These are phyloP conservation scores for Drosophila suboccidentalis DNA, from an alignment of 2,888 invertebrate genomes.

Conservation along the genomic window DNA sequence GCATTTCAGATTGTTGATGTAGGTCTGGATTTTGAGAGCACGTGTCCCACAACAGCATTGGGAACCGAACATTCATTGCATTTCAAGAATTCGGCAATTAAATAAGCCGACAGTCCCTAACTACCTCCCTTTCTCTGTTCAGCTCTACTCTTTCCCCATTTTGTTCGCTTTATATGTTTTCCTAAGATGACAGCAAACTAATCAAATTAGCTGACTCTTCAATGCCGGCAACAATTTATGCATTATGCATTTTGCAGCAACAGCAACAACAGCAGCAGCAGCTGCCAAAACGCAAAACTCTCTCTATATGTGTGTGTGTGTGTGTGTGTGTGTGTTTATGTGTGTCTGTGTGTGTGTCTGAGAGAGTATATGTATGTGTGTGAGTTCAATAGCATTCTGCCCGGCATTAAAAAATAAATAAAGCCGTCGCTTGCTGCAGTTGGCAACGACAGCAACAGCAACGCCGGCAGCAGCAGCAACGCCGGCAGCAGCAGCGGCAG, in stretches of 20 bases:
- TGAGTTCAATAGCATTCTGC: constrained; percentile 78
- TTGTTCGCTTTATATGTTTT: constrained; percentile 29
- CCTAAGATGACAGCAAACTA: constrained; percentile 56
- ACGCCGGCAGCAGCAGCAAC: constrained; percentile 16
- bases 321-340: constrained; percentile 9
- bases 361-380: constrained; percentile 34
- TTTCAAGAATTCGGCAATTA: constrained; percentile 31
- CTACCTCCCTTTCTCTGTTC: neutral
- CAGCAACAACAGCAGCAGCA: constrained; percentile 32
- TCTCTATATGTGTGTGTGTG: constrained; percentile 1
- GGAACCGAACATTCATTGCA: constrained; percentile 5
- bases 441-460: constrained; percentile 14
- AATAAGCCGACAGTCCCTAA: constrained; percentile 1
- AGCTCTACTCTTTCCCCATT: neutral
- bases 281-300: constrained; percentile 54
- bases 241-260: constrained; percentile 51
- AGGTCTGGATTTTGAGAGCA: constrained; percentile 83
- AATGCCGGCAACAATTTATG: constrained; percentile 60
- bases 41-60: constrained; percentile 44
- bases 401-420: constrained; percentile 75
- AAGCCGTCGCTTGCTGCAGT: constrained; percentile 61
- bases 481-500: neutral
- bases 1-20: constrained; percentile 78
- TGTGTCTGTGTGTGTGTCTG: constrained; percentile 10
- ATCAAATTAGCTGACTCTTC: constrained; percentile 59